Evolutionary conservation across 2,888 invertebrate genomes (phyloP).

Genomic region (Ochropleura plecta): DNA sequence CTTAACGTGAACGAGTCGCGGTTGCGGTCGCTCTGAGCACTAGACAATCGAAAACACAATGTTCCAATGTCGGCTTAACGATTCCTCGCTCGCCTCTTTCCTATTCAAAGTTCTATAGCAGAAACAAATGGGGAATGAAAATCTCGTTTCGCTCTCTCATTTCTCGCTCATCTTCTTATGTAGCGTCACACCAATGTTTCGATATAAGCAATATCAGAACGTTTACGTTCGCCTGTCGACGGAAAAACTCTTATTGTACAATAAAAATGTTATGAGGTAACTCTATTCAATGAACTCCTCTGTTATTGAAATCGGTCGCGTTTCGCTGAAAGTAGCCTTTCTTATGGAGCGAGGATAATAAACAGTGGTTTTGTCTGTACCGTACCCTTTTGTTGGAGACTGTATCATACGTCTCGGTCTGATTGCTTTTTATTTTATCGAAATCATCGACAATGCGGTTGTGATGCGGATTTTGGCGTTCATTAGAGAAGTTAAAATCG

Average conservation of each 20-base stretch:
- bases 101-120: constrained; percentile 38
- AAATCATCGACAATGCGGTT: constrained; percentile 26
- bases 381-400: constrained; percentile 73
- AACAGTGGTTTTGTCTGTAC: constrained; percentile 75
- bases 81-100: constrained; percentile 19
- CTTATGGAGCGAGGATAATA: constrained; percentile 80
- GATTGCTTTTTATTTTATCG: constrained; percentile 74
- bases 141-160: constrained; percentile 55
- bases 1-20: constrained; percentile 73
- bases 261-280: constrained; percentile 90
- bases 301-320: constrained; percentile 86
- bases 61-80: constrained; percentile 30
- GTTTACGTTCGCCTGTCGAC: constrained; percentile 79
- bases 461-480: neutral
- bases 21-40: constrained; percentile 40
- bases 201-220: constrained; percentile 84
- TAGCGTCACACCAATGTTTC: constrained; percentile 73
- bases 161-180: constrained; percentile 60
- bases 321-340: constrained; percentile 84
- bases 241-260: constrained; percentile 86
- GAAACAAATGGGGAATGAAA: constrained; percentile 45
- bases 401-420: constrained; percentile 70
- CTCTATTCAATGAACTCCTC: constrained; percentile 88
- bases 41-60: constrained; percentile 32
- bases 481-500: neutral